phyloP scores from a whole-genome alignment of 2,888 invertebrate species.

The Schizaphis graminum region DNA sequence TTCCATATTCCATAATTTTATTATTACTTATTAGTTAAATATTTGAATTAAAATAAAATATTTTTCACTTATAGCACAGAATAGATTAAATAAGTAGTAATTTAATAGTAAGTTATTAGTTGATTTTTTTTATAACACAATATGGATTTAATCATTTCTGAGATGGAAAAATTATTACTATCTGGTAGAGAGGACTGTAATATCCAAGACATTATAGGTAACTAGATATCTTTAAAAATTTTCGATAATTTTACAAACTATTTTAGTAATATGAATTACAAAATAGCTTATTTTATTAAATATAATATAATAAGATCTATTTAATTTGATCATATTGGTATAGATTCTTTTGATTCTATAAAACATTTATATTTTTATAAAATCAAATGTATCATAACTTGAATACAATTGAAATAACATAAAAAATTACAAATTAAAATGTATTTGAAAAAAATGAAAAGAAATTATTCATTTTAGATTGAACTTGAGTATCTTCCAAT shows the following conservation, averaged over 20 bases:
- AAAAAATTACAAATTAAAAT: neutral
- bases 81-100: no score
- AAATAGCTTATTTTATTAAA: neutral
- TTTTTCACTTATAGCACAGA: neutral
- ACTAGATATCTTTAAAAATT: neutral
- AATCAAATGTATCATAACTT: no score
- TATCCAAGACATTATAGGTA: constrained; percentile 53
- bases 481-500: no score
- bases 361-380: no score
- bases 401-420: neutral
- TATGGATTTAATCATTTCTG: constrained; percentile 41
- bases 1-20: no score
- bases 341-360: no score
- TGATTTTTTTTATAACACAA: neutral
- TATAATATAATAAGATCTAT: no score
- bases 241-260: neutral
- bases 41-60: neutral
- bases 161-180: constrained; percentile 49
- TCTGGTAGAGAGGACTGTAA: constrained; percentile 34
- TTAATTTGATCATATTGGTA: no score
- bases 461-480: no score
- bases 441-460: neutral
- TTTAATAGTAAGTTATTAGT: neutral
- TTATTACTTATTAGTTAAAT: neutral
- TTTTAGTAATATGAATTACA: neutral